Evolutionary conservation across 2,888 invertebrate species (phyloP), one percentile per base, ranked within the genome.

Genomic region (Drosophila demipolita): DNA sequence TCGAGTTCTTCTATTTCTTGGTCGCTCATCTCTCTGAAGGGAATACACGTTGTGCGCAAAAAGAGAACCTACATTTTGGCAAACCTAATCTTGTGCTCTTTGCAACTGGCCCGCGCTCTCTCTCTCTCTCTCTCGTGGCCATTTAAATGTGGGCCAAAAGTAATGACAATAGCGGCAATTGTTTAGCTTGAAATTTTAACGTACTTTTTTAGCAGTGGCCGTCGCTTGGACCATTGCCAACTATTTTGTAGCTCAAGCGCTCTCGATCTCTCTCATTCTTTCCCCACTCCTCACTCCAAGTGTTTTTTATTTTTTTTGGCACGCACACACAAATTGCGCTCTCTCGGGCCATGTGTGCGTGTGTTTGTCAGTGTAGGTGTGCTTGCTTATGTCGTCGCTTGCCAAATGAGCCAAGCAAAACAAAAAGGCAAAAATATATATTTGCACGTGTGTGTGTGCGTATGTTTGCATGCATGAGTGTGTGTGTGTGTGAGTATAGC

Each of bases 391-490:
- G 68, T 66, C 64, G 68, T 66, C 64, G 73, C 69, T 81, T 83
- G 79, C 78, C 88, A 87, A 87, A 87, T 80, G 87, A 82, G 75
- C 80, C 74, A 87, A 87, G 88, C 87, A 89, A 87, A 87, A 87
- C 89, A 89, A 87, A 87, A 87, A 87, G 83, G 69, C 78, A 86
- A 87, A 89, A 87, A 86, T 62, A 75, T 53, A 23, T 42, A 42
- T 32, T 42, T 60, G 15, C 61, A 65, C 42, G n/a, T 29, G 38
- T 38, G 54, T 38, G 55, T n/a, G 38, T 29, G 38, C 17, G 48
- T 57, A 17, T 48, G 63, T 20, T 61, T 49, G 20, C 36, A 15
- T 38, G 26, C 15, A 45, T 23, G 20, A 20, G 48, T 58, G 23
- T 63, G 64, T 4, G 35, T 52, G 9, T 67, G 26, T 48, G 38